Evolutionary conservation across 2,113 vertebrate species (phyloP), one percentile per base, ranked within the genome.

Genomic region (Paraplagusia blochii): DNA sequence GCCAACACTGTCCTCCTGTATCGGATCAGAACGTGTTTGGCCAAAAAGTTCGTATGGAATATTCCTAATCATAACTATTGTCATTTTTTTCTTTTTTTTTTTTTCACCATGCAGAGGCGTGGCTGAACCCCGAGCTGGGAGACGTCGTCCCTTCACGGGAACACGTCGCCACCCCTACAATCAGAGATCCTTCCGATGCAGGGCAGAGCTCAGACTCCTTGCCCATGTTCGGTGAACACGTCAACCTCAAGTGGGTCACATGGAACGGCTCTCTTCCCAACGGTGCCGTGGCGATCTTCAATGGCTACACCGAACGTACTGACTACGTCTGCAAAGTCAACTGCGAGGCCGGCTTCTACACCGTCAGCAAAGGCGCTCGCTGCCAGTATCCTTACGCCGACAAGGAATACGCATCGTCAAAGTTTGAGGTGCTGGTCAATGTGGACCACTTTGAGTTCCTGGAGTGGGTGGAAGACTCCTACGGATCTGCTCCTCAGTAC

Each of bases 241-340:
- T 75, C 54, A 91, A 88, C 62, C 85, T 91, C 39, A 80, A 81
- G 55, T 91, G 90, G 90, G 57, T 76, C 19, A 69, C 35, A 0
- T 91, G 86, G 80, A 71, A 63, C 1, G 84, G 80, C 18, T 81
- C 79, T 8, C 75, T 88, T 15, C 89, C 88, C 1, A 65, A 78
- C 7, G 85, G 82, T 0, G 86, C 87, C 9, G 86, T 89, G 5
- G 82, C 75, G 51, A 84, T 91, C 67, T 91, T 87, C 55, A 91
- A 89, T n/a, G 80, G 86, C 45, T 90, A 91, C 75, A 65, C 82
- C 0, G 68, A 82, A 42, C 87, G 89, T 55, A 82, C 78, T 0
- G 90, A 91, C 83, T 91, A 88, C 16, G 76, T 90, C 29, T 91
- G 90, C 74, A 88, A 88, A 45, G 87, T 81, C 55, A 80, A 72